Evolutionary conservation across 1,140 invertebrate genomes (phyloP).

Genomic region (Megalonaias nervosa): DNA sequence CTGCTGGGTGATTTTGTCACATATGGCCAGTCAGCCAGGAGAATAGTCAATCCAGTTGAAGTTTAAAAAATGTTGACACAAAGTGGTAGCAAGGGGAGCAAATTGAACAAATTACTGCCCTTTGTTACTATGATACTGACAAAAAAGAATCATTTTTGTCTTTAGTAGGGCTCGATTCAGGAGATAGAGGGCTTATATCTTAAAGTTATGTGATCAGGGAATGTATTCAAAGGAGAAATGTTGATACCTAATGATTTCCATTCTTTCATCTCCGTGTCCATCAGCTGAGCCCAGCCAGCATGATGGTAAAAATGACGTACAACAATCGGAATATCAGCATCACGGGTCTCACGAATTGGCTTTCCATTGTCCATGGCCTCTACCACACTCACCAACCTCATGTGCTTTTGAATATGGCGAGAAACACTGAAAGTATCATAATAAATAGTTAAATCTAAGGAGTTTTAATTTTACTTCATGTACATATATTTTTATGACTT

Average conservation of each 20-base stretch:
- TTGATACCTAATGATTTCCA: conserved; percentile 71
- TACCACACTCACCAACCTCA: conserved; percentile 69
- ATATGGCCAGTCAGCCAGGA: no score
- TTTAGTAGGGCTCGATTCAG: no score
- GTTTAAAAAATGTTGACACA: neutral
- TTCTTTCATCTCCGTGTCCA: conserved; percentile 69
- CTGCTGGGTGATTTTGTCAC: no score
- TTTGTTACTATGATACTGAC: no score
- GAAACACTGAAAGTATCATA: conserved; percentile 67
- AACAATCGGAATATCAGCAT: conserved; percentile 70
- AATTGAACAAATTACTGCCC: neutral
- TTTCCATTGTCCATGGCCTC: conserved; percentile 72
- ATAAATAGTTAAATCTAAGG: no score
- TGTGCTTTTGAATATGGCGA: conserved; percentile 73
- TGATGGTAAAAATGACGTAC: conserved; percentile 73
- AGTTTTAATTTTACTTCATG: no score
- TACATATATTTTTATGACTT: no score
- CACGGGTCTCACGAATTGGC: conserved; percentile 69
- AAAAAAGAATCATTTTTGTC: no score
- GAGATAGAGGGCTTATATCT: neutral
- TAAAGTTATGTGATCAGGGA: neutral
- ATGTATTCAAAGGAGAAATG: neutral
- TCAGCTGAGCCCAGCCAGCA: conserved; percentile 73
- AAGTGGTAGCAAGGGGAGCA: neutral
- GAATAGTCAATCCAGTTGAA: neutral